A percentile compares a stretch with the other conserved stretches of the same genome.
These are phyloP conservation scores for Chaetops frenatus DNA, from an alignment of 2,113 vertebrate genomes.

Conservation along the genomic window DNA sequence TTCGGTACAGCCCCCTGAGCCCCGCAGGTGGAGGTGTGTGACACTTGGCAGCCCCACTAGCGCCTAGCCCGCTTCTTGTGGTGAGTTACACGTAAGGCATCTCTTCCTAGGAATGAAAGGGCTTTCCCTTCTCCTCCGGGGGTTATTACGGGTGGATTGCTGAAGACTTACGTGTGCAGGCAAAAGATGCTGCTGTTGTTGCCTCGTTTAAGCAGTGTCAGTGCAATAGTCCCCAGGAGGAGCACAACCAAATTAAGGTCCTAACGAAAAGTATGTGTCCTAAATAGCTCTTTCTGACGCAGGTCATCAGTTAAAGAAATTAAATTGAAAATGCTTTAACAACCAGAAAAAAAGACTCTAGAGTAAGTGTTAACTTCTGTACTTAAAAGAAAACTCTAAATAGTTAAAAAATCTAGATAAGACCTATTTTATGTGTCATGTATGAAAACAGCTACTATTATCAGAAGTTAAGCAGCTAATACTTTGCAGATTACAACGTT, in stretches of 20 bases:
- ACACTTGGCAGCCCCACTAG: background rate
- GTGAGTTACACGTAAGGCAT: background rate
- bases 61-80: background rate
- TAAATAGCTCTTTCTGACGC: background rate
- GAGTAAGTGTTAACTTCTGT: background rate
- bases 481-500: background rate
- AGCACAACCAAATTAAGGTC: background rate
- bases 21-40: rapidly evolving
- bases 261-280: background rate
- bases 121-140: background rate
- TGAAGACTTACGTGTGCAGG: rapidly evolving
- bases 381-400: background rate
- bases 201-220: background rate
- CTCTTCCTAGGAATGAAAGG: background rate
- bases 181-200: background rate
- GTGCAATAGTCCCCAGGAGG: background rate
- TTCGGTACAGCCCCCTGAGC: background rate
- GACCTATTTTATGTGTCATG: background rate
- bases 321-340: background rate
- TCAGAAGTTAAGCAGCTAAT: background rate
- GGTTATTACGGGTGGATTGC: background rate
- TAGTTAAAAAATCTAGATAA: background rate
- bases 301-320: background rate
- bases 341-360: background rate
- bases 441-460: background rate